Conservation (phyloP, 37 sponge, comb jelly and placozoan genomes). For the Aphrocallistes beatrix region DNA sequence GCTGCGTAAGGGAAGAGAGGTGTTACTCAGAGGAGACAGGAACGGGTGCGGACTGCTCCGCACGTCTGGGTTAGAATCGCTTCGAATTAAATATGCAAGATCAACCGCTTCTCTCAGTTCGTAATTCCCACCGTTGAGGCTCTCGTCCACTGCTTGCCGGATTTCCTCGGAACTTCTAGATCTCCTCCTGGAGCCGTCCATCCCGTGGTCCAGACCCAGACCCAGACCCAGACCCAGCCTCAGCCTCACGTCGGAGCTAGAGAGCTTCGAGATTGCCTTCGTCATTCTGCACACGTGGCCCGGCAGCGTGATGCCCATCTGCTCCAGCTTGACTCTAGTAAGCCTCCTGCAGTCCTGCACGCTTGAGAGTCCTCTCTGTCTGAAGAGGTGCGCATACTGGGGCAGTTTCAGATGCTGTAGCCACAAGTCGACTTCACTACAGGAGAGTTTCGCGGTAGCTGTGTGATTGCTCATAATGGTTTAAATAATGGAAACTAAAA, state of each 20-base stretch:
- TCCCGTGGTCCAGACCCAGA: neutral
- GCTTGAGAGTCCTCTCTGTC: conserved; percentile 14
- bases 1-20: no score
- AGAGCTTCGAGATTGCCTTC: neutral
- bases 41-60: neutral
- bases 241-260: no score
- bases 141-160: neutral
- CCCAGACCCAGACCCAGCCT: no score
- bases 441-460: neutral
- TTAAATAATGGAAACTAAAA: no score
- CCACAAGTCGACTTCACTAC: conserved; percentile 29
- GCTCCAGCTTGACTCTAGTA: conserved; percentile 12
- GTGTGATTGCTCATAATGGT: neutral
- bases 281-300: neutral
- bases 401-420: conserved; percentile 34
- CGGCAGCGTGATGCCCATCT: conserved; percentile 29
- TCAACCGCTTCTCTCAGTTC: neutral
- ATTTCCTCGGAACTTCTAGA: neutral
- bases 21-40: no score
- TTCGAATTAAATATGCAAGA: neutral
- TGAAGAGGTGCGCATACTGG: conserved; percentile 38
- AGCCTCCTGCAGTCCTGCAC: neutral
- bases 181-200: neutral
- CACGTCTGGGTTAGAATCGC: neutral
- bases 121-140: neutral